Base-by-base conservation (phyloP, 2,888 invertebrate species). In the Cremastinae sp. region DNA sequence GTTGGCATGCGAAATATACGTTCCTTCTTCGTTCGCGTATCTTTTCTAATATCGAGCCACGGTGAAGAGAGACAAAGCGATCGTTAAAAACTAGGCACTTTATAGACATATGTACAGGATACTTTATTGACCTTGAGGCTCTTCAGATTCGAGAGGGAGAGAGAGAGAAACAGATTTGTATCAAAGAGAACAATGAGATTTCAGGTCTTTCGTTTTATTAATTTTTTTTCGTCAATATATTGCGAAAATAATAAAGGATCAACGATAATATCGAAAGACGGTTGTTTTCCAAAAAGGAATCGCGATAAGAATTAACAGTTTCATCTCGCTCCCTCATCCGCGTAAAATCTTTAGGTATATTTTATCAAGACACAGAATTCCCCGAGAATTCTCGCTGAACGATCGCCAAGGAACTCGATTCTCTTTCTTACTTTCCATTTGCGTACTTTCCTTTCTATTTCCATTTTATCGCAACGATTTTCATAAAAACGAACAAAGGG, bases 51-150 rank as follows among this genome's bases (percentile, higher is more conserved):
- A 28, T 53, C 36, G n/a, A 68, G 62, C 58, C 56, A 43, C 38
- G 56, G 53, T 54, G 20, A 38, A 12, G 38, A 47, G 38, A 53
- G 66, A 53, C 7, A 43, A 43, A 45, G 64, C 34, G 45, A 71
- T 62, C 54, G 80, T 79, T 85, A 85, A 80, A 36, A 83, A 80
- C 84, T 85, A 85, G 76, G 61, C 73, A 81, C 74, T 80, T 65
- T 85, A 85, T 84, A 85, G 84, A 85, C 85, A 85, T 85, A 85
- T 85, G 74, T 85, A 85, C 85, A 85, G 75, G 58, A 82, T 82
- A 83, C 81, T 83, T 84, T 80, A 76, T 75, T 79, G 79, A 79
- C 75, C 72, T 64, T 68, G 71, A 34, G 56, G 79, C 78, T 80
- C 75, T 78, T 70, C 10, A 49, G 81, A 83, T 78, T 78, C 73